Base-by-base conservation (phyloP, 2,888 invertebrate genomes). In the Eueremaeus valkanovi region DNA sequence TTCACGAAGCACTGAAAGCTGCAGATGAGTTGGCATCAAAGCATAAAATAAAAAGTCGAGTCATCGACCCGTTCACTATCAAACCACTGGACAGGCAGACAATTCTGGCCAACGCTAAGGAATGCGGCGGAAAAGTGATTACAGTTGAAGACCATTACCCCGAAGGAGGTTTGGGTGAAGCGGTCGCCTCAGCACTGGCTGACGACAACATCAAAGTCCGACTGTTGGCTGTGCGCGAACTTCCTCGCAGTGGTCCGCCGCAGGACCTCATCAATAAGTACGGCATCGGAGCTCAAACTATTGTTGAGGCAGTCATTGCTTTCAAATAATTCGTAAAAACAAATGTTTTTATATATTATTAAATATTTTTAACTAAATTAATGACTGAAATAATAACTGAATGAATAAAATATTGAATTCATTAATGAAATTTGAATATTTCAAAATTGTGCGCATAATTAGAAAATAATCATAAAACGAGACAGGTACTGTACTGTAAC, bases 91-190 rank as follows among this genome's bases (percentile, higher is more conserved):
- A 99, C 85, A 88, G 86, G 74, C 88, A 87, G 0, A 87, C 89
- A 0, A 89, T 99, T 55, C 83, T 90, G 55, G 85, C 86, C 73
- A 89, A 93, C 83, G 96, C 94, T 2, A 86, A 87, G 78, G 90
- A 90, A 74, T 90, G 88, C 75, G 91, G 90, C 9, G 95, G 95
- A 0, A 86, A 89, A 13, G 88, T 99, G 75, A 83, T 99, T 72
- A 94, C 95, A 45, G 95, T 97, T 0, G 99, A 99, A 84, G 99
- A 99, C 84, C 99, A 99, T 85, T 99, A 99, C 84, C 89, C 91
- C 79, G 92, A 92, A 84, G 96, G 99, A 78, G 99, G 99, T 73
- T 83, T 99, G 75, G 99, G 99, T 77, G 98, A 99, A 83, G 96
- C 98, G 24, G 97, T 98, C 11, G 83, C 90, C 18, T 89, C 91